Percentiles rank a stretch among this genome's conserved stretches.
Evolutionary conservation across 2,888 invertebrate genomes (phyloP).

Genomic region (Amiota mariae): DNA sequence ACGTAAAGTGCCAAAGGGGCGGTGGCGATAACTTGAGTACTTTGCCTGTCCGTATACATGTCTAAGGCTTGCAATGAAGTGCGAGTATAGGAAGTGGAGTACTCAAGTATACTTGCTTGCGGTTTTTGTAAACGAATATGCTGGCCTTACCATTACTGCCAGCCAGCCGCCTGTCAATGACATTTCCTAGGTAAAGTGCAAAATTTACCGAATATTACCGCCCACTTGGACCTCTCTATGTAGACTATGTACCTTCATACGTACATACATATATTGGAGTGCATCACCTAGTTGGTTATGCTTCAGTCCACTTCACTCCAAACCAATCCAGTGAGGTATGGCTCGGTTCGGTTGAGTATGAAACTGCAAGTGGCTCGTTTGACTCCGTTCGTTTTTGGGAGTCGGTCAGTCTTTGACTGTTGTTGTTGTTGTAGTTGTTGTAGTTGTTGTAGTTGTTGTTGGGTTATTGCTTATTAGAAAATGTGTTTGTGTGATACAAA

Average conservation of each 20-base stretch:
- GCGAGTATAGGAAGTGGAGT: constrained; percentile 47
- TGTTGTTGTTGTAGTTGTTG: no score
- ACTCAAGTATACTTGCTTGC: constrained; percentile 68
- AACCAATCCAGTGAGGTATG: not conserved
- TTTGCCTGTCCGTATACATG: not conserved
- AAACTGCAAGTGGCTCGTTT: constrained; percentile 59
- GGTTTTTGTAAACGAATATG: constrained; percentile 50
- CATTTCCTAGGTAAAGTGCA: constrained; percentile 71
- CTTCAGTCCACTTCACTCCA: not conserved
- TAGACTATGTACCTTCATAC: not conserved
- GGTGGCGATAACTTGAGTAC: constrained; percentile 20
- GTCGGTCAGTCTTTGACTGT: no score
- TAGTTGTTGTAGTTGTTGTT: no score
- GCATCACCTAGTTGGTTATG: not conserved
- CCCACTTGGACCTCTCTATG: not conserved
- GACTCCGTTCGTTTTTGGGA: not conserved
- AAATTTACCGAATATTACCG: constrained; percentile 63
- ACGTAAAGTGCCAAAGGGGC: constrained; percentile 9
- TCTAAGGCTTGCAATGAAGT: not conserved
- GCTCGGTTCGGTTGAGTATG: constrained; percentile 10
- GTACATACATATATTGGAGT: no score
- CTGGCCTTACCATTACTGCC: not conserved
- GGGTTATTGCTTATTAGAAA: no score
- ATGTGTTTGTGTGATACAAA: no score
- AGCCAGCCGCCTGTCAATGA: constrained; percentile 67